These are phyloP conservation scores for Apeira syringaria DNA, from an alignment of 2,888 invertebrate species.

Conservation along the genomic window DNA sequence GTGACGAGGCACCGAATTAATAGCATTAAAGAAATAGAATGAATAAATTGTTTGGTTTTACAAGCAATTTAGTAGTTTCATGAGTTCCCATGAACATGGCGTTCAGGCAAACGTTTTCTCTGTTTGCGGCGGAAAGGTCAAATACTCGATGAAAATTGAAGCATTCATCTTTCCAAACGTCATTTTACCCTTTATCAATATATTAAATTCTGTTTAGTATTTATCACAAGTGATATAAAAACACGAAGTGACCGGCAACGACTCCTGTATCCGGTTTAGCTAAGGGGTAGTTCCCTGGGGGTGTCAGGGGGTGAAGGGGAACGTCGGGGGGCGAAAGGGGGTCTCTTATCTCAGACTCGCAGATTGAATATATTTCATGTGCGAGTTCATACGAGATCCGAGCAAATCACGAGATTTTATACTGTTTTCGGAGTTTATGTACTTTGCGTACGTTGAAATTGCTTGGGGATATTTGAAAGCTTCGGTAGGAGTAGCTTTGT, in stretches of 20 bases:
- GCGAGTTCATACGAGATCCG: conserved; percentile 63
- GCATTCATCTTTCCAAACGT: no score
- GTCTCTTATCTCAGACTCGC: conserved; percentile 84
- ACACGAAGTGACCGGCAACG: conserved; percentile 60
- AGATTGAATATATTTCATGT: conserved; percentile 89
- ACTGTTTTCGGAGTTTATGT: conserved; percentile 28
- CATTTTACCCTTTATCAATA: conserved; percentile 1
- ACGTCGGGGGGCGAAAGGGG: conserved; percentile 40
- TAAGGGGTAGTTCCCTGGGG: conserved; percentile 32
- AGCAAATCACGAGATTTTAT: conserved; percentile 47
- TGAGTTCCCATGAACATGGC: no score
- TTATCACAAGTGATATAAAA: conserved; percentile 38
- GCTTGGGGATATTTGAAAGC: conserved; percentile 9
- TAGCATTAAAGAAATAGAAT: no score
- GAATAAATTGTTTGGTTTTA: no score
- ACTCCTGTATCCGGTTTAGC: conserved; percentile 58
- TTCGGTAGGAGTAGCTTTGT: conserved; percentile 2
- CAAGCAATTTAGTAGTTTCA: no score
- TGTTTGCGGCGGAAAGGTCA: no score
- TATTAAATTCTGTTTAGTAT: conserved; percentile 22
- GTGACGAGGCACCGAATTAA: no score
- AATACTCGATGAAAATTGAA: no score
- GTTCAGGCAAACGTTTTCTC: no score
- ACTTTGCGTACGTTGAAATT: conserved; percentile 7
- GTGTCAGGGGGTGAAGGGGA: conserved; percentile 21